A percentile compares a stretch with the other conserved stretches of the same genome.
Evolutionary conservation across 2,888 invertebrate genomes (phyloP).

Genomic region (Muschampia plurimacula): DNA sequence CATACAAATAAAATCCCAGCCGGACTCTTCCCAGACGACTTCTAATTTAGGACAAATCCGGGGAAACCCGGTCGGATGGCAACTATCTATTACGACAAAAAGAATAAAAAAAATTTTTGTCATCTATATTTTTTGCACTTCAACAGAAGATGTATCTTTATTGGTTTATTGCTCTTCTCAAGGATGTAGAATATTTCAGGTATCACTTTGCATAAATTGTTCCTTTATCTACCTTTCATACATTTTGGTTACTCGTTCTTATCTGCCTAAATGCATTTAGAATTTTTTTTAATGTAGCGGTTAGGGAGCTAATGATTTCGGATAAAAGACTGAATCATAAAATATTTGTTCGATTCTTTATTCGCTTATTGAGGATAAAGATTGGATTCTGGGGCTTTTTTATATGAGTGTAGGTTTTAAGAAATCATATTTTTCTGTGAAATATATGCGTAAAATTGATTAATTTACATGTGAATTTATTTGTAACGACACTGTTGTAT

Average conservation of each 20-base stretch:
- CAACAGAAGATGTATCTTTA: not conserved
- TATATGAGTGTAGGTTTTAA: too few relatives aligned
- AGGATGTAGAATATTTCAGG: conserved; percentile 33
- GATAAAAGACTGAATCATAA: conserved; percentile 55
- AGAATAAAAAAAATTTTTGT: not conserved
- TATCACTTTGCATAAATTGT: conserved; percentile 61
- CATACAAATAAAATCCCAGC: too few relatives aligned
- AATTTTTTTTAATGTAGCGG: conserved; percentile 48
- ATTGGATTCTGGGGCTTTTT: too few relatives aligned
- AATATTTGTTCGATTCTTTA: not conserved
- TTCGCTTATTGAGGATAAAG: too few relatives aligned
- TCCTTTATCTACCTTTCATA: conserved; percentile 54
- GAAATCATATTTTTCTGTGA: too few relatives aligned
- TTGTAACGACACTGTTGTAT: too few relatives aligned
- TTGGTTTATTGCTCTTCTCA: conserved; percentile 42
- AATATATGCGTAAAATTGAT: too few relatives aligned
- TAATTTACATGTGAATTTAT: too few relatives aligned
- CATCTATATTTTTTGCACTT: not conserved
- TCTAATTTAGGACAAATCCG: too few relatives aligned
- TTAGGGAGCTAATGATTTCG: conserved; percentile 50
- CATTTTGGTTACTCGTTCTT: not conserved
- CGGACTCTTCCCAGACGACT: too few relatives aligned
- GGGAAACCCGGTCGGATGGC: not conserved
- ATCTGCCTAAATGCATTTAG: conserved; percentile 52
- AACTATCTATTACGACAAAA: too few relatives aligned